Percentiles rank a stretch among this genome's conserved stretches.
Evolutionary conservation across 2,888 invertebrate genomes (phyloP).

Genomic region (Tetramorium bicarinatum): DNA sequence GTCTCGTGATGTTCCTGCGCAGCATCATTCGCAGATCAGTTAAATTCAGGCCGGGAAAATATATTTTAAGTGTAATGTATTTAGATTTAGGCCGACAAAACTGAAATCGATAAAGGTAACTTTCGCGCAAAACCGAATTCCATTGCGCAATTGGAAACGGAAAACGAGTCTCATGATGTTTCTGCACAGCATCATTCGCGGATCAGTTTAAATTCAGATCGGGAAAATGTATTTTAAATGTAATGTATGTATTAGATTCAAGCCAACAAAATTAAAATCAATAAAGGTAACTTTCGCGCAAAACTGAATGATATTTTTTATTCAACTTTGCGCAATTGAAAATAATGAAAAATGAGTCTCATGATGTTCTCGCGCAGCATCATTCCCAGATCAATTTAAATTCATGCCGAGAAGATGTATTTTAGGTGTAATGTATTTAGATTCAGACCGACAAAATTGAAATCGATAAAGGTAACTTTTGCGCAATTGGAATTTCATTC

Average conservation of each 20-base stretch:
- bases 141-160: not conserved
- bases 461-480: no score
- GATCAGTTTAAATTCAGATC: not conserved
- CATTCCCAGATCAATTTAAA: not conserved
- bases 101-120: no score
- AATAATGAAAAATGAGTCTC: not conserved
- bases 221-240: no score
- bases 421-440: no score
- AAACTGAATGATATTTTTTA: no score
- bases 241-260: not conserved
- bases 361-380: not conserved
- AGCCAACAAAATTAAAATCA: no score
- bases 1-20: not conserved
- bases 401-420: no score
- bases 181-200: not conserved
- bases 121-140: no score
- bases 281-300: no score
- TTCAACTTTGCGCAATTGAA: no score
- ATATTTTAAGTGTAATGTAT: no score
- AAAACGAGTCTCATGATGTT: not conserved
- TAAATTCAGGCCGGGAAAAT: not conserved
- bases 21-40: not conserved
- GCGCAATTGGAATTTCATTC: no score
- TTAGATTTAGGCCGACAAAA: not conserved
- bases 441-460: not conserved